These are phyloP conservation scores for Rhizoglyphus robini DNA, from an alignment of 1,140 invertebrate genomes.

Conservation along the genomic window DNA sequence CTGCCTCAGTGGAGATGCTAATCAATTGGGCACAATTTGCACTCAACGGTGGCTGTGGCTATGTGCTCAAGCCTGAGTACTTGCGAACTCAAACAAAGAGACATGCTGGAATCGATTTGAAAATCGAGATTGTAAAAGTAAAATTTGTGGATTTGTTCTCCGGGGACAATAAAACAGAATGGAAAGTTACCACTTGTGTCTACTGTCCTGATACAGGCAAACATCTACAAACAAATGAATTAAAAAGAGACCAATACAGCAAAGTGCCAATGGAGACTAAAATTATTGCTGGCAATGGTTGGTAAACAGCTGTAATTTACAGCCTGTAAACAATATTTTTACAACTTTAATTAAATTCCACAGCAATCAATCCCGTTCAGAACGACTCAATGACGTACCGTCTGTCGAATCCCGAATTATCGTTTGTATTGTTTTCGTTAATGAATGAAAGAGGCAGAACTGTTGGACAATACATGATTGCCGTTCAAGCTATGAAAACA, in stretches of 20 bases:
- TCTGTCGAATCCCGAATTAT: slow-evolving; percentile 40
- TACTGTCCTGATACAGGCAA: background rate
- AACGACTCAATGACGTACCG: slow-evolving; percentile 39
- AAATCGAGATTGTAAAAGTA: background rate
- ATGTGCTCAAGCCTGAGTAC: slow-evolving; percentile 44
- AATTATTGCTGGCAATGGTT: too few relatives aligned
- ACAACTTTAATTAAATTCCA: too few relatives aligned
- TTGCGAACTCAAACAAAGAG: slow-evolving; percentile 24
- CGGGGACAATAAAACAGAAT: background rate
- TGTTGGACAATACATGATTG: too few relatives aligned
- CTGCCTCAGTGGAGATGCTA: slow-evolving; percentile 41
- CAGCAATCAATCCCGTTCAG: slow-evolving; percentile 46
- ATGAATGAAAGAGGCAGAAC: too few relatives aligned
- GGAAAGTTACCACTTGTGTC: background rate
- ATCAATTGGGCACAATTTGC: slow-evolving; percentile 45
- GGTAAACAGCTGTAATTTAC: too few relatives aligned
- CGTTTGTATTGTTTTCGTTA: slow-evolving; percentile 41
- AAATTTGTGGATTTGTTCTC: background rate
- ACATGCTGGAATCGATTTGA: background rate
- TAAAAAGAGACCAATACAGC: too few relatives aligned
- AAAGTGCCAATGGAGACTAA: too few relatives aligned
- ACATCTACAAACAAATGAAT: too few relatives aligned
- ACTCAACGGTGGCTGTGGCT: slow-evolving; percentile 51
- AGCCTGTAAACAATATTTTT: too few relatives aligned
- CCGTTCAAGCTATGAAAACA: too few relatives aligned